Conservation (phyloP, 2,113 vertebrate genomes). For the Parotia lawesii region DNA sequence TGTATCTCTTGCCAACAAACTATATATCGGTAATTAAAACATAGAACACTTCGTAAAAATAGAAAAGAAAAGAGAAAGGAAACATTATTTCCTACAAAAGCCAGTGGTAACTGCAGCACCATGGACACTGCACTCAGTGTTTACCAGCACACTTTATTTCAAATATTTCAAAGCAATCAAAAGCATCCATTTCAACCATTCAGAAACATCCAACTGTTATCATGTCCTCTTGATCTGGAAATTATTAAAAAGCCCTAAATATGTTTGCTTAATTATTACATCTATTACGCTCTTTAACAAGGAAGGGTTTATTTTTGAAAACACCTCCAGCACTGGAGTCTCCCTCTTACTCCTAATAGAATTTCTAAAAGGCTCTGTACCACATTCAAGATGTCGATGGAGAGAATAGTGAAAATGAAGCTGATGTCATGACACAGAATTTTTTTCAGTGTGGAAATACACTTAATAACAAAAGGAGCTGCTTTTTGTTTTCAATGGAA, state of each 20-base stretch:
- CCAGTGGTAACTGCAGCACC: background rate
- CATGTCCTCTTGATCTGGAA: background rate
- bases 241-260: background rate
- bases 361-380: background rate
- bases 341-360: background rate
- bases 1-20: background rate
- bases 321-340: background rate
- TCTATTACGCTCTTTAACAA: background rate
- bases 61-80: background rate
- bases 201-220: background rate
- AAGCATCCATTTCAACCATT: background rate
- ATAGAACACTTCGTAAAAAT: background rate
- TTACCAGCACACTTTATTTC: background rate
- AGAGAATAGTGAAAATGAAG: background rate
- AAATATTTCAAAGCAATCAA: background rate
- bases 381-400: rapidly evolving
- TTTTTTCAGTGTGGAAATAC: background rate
- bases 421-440: background rate
- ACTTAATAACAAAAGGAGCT: background rate
- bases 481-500: background rate
- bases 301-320: background rate
- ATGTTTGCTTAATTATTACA: background rate
- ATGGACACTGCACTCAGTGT: background rate
- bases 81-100: background rate
- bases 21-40: background rate